Conservation (phyloP, 2,797 vertebrate genomes). For the Tinamus major region DNA sequence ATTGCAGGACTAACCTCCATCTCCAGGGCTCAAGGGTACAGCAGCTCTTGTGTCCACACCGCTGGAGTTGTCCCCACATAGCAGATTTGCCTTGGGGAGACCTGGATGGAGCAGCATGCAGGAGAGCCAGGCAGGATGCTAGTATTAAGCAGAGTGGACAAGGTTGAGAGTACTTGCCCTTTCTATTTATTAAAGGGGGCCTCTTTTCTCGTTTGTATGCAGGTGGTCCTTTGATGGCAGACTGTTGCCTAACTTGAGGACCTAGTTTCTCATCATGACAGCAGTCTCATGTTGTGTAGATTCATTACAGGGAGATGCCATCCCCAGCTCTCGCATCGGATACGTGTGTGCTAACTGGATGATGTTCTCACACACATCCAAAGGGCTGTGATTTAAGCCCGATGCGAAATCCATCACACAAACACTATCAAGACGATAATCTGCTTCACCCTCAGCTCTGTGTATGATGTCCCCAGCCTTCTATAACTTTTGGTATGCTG, state of each 20-base stretch:
- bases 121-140: not conserved
- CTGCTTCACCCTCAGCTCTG: not conserved
- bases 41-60: rapidly evolving
- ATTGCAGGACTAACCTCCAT: not conserved
- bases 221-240: not conserved
- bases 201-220: not conserved
- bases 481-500: rapidly evolving
- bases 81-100: not conserved
- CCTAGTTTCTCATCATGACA: rapidly evolving
- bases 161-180: not conserved
- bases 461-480: rapidly evolving
- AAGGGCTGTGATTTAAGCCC: not conserved
- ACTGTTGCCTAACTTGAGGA: not conserved
- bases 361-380: not conserved
- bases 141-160: not conserved
- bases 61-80: not conserved
- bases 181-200: not conserved
- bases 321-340: rapidly evolving
- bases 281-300: not conserved
- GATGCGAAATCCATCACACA: rapidly evolving
- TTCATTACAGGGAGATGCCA: not conserved
- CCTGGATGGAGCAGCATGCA: not conserved
- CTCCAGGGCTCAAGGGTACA: rapidly evolving
- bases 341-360: rapidly evolving
- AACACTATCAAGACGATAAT: not conserved